These are phyloP conservation scores for Butorides virescens DNA, from an alignment of 2,113 vertebrate species.

Conservation along the genomic window DNA sequence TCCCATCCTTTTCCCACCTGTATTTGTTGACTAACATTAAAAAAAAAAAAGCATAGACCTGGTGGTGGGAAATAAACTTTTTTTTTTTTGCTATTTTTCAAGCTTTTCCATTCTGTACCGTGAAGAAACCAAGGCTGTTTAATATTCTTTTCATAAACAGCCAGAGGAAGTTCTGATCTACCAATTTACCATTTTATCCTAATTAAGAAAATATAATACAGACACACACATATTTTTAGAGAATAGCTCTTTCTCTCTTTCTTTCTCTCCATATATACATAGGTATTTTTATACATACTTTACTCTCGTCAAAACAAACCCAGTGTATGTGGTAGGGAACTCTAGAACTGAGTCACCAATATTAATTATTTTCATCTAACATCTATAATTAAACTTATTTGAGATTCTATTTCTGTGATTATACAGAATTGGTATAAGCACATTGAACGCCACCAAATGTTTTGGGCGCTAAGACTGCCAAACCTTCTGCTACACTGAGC, in stretches of 20 bases:
- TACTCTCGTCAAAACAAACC: background rate
- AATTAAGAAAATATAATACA: background rate
- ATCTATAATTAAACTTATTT: constrained; percentile 38
- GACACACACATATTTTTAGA: background rate
- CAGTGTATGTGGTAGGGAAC: background rate
- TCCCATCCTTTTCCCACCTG: background rate
- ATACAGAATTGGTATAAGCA: background rate
- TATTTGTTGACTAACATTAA: background rate
- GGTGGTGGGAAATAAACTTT: background rate
- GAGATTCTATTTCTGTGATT: constrained; percentile 6
- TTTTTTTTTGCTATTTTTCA: background rate
- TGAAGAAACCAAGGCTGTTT: background rate
- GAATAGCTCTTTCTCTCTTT: background rate
- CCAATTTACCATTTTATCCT: background rate
- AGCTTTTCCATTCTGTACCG: background rate
- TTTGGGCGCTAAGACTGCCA: background rate
- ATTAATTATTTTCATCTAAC: background rate
- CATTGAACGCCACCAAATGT: background rate
- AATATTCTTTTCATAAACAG: background rate
- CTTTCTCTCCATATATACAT: background rate
- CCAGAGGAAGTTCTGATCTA: background rate
- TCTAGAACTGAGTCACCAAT: constrained; percentile 1
- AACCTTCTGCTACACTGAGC: background rate
- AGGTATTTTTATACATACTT: background rate
- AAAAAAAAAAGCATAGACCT: too few relatives aligned